These are phyloP conservation scores for Micrastur ruficollis DNA, from an alignment of 2,797 vertebrate genomes.

Conservation along the genomic window DNA sequence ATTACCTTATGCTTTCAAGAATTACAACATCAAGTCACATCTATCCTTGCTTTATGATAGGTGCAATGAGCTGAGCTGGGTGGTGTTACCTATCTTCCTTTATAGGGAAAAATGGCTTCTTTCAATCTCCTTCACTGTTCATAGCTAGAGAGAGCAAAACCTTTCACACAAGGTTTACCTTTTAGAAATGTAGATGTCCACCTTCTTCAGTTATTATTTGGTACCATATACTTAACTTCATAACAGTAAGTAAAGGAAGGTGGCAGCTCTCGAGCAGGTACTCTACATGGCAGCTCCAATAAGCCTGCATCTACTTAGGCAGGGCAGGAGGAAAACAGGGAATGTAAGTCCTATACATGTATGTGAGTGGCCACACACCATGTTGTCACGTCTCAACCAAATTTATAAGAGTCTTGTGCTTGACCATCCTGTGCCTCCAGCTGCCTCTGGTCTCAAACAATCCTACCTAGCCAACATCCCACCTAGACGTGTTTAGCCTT, in stretches of 20 bases:
- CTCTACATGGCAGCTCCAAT: background rate
- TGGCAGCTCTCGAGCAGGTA: background rate
- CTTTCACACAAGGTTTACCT: background rate
- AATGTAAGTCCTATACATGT: background rate
- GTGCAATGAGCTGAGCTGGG: background rate
- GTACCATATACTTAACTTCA: background rate
- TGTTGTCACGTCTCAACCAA: background rate
- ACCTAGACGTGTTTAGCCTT: rapidly evolving
- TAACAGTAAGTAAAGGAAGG: background rate
- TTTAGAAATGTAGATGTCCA: background rate
- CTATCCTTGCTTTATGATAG: background rate
- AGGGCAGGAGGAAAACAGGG: background rate
- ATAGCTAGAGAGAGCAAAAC: background rate
- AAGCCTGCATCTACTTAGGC: background rate
- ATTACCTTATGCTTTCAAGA: background rate
- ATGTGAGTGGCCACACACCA: background rate
- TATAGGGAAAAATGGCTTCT: background rate
- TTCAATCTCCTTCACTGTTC: background rate
- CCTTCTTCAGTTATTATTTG: background rate
- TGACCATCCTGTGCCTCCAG: background rate
- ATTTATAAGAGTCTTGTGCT: background rate
- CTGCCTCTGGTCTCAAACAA: background rate
- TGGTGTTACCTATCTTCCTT: background rate
- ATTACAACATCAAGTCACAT: background rate
- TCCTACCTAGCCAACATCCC: background rate